A percentile compares a stretch with the other conserved stretches of the same genome.
Conservation (phyloP, 2,888 invertebrate species). For the Cartodere bifasciata region DNA sequence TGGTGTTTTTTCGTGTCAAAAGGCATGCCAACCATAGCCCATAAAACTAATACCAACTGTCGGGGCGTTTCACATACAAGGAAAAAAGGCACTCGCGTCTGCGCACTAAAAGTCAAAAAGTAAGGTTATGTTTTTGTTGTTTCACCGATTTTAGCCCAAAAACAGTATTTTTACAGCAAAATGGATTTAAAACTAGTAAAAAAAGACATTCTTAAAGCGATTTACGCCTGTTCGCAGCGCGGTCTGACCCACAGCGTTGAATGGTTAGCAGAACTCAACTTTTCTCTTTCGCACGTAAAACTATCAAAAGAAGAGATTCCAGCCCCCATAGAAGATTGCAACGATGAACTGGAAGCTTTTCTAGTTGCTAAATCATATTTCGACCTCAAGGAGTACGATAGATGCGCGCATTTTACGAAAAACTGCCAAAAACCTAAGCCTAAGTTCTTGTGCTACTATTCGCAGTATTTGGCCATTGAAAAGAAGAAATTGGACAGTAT, state of each 20-base stretch:
- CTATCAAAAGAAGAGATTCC: slow-evolving; percentile 40
- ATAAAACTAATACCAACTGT: too few relatives aligned
- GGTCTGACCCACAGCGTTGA: slow-evolving; percentile 71
- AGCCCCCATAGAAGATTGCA: slow-evolving; percentile 36
- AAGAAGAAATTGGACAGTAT: slow-evolving; percentile 80
- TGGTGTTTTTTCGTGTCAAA: too few relatives aligned
- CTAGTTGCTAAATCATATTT: slow-evolving; percentile 77
- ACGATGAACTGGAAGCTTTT: slow-evolving; percentile 59
- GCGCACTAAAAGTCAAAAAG: too few relatives aligned
- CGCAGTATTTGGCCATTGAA: slow-evolving; percentile 78
- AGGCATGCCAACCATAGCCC: too few relatives aligned
- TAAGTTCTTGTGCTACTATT: slow-evolving; percentile 74
- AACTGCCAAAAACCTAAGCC: slow-evolving; percentile 57
- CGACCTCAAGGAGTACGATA: slow-evolving; percentile 81
- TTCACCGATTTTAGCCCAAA: too few relatives aligned
- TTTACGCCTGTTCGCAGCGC: slow-evolving; percentile 63
- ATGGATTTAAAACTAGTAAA: slow-evolving; percentile 50
- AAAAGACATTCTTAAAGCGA: slow-evolving; percentile 48
- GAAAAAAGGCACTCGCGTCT: too few relatives aligned
- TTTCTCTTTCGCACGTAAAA: slow-evolving; percentile 56
- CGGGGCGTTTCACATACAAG: too few relatives aligned
- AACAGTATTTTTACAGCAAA: too few relatives aligned
- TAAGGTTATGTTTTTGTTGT: too few relatives aligned
- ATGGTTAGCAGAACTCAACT: slow-evolving; percentile 81
- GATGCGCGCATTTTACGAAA: slow-evolving; percentile 69